Percentiles rank a stretch among this genome's conserved stretches.
phyloP scores from a whole-genome alignment of 2,113 vertebrate species.

The Cyanoderma ruficeps region DNA sequence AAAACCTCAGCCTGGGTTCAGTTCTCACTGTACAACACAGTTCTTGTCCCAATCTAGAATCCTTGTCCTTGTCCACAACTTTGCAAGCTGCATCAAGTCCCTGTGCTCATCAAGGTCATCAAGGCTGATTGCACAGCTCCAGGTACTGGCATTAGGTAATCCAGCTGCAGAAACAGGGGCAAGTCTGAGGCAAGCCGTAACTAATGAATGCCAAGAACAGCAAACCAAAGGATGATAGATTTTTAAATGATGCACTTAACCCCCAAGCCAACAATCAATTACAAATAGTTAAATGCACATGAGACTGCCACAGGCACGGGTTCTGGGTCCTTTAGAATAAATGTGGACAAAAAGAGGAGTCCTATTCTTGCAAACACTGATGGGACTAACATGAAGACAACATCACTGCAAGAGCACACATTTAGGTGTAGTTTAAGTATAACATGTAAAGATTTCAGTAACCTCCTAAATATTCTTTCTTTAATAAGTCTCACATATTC shows the following conservation, averaged over 20 bases:
- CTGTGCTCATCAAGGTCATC: neutral
- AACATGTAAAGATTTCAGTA: neutral
- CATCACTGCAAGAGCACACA: fast-evolving
- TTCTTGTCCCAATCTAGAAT: neutral
- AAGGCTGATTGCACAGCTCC: neutral
- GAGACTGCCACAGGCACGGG: fast-evolving
- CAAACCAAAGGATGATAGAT: neutral
- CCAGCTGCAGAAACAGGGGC: neutral
- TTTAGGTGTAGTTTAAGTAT: neutral
- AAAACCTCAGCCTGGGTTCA: neutral
- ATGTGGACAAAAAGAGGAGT: neutral
- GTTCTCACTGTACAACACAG: neutral
- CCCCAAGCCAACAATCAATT: conserved; percentile 1
- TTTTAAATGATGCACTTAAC: conserved; percentile 32
- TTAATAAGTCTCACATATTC: neutral
- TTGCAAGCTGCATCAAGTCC: neutral
- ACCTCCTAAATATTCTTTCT: neutral
- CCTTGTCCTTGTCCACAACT: neutral
- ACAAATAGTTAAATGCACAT: neutral
- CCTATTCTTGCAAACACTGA: neutral
- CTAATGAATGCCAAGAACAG: neutral
- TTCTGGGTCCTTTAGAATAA: neutral
- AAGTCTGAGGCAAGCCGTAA: neutral
- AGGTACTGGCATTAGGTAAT: neutral
- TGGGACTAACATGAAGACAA: neutral